Percentiles rank a stretch among this genome's conserved stretches.
Evolutionary conservation across 1,140 invertebrate genomes (phyloP).

Genomic region (Drosophila oshimai): DNA sequence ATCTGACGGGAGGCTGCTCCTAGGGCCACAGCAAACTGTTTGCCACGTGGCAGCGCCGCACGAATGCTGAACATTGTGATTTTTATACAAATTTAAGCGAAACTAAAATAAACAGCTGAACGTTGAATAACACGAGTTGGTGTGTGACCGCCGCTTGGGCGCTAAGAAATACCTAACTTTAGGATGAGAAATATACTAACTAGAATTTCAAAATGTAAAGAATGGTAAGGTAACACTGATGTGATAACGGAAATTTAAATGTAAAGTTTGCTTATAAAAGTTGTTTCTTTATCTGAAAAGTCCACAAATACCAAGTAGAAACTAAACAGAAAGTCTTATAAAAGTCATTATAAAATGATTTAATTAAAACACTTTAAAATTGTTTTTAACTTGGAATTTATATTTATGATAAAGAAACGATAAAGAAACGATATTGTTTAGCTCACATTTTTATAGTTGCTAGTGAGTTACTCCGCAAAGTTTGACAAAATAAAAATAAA

Average conservation of each 20-base stretch:
- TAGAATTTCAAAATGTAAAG: too few species aligned
- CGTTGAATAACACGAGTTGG: constrained; percentile 27
- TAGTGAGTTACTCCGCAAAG: too few species aligned
- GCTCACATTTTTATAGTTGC: too few species aligned
- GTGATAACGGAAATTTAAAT: not conserved
- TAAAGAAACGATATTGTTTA: too few species aligned
- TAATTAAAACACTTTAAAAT: too few species aligned
- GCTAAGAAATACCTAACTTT: not conserved
- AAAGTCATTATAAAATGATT: too few species aligned
- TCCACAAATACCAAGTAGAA: too few species aligned
- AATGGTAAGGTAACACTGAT: not conserved
- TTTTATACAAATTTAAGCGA: not conserved
- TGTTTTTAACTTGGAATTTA: too few species aligned
- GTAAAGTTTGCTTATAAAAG: not conserved
- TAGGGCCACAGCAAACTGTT: constrained; percentile 15
- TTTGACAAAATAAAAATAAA: too few species aligned
- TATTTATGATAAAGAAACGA: too few species aligned
- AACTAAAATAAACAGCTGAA: not conserved
- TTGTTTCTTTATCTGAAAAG: too few species aligned
- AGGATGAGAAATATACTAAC: not conserved
- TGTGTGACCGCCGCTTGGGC: not conserved
- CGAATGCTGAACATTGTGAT: constrained; percentile 50
- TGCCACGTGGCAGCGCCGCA: constrained; percentile 28
- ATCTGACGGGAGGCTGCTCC: constrained; percentile 1
- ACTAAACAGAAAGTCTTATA: too few species aligned